A percentile compares a stretch with the other conserved stretches of the same genome.
phyloP scores from a whole-genome alignment of 30 jellyfish, hydroid and myxozoan species.

The Aurelia sp. region DNA sequence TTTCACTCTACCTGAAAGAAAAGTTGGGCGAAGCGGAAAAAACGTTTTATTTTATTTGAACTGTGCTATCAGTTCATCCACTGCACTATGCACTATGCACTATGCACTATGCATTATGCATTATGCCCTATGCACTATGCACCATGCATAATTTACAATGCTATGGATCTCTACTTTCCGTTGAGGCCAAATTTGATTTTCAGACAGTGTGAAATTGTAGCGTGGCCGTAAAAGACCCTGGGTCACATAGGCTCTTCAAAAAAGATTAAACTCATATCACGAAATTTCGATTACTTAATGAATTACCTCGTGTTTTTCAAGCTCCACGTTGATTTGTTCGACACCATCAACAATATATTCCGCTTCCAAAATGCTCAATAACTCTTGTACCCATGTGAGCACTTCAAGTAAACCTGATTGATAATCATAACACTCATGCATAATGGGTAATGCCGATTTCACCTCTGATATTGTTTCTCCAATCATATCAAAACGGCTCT shows the following conservation, averaged over 20 bases:
- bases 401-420: slow-evolving; percentile 71
- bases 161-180: neutral
- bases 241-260: neutral
- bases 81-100: too few species aligned
- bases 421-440: slow-evolving; percentile 54
- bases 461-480: slow-evolving; percentile 44
- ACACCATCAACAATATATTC: slow-evolving; percentile 56
- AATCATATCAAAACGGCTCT: slow-evolving; percentile 48
- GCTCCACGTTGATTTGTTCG: slow-evolving; percentile 55
- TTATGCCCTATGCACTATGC: too few species aligned
- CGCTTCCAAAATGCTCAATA: slow-evolving; percentile 48
- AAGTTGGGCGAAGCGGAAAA: too few species aligned
- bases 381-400: slow-evolving; percentile 84
- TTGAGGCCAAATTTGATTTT: neutral
- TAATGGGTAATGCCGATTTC: slow-evolving; percentile 42
- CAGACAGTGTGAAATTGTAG: neutral
- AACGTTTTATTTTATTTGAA: too few species aligned
- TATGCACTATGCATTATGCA: too few species aligned
- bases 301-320: slow-evolving; percentile 69
- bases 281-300: too few species aligned
- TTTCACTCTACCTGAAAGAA: too few species aligned
- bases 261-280: too few species aligned
- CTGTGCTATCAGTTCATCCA: too few species aligned
- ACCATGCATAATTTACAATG: too few species aligned
- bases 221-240: neutral